Percentiles rank a stretch among this genome's conserved stretches.
Conservation (phyloP, 2,888 invertebrate genomes). For the Branchellion lobata region DNA sequence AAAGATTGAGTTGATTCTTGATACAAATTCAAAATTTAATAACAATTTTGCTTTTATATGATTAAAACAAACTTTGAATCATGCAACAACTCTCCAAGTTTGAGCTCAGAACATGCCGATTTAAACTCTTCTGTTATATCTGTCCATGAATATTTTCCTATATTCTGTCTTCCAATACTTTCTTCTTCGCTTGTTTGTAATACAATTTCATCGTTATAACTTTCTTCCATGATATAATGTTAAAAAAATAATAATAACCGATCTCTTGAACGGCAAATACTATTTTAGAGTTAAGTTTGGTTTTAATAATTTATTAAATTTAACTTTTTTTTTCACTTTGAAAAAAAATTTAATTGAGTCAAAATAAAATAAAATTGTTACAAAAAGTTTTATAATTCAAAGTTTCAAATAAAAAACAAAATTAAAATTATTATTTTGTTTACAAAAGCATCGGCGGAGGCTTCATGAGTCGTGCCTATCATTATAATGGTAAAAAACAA, state of each 20-base stretch:
- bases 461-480: not conserved
- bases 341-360: too few relatives aligned
- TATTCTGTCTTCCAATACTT: not conserved
- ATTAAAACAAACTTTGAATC: constrained; percentile 72
- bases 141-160: constrained; percentile 56
- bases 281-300: not conserved
- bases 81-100: constrained; percentile 85
- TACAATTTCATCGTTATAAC: not conserved
- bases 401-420: too few relatives aligned
- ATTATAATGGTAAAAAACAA: constrained; percentile 40
- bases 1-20: not conserved
- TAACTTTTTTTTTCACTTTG: not conserved
- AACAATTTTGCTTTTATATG: not conserved
- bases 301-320: not conserved
- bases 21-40: constrained; percentile 15
- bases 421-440: too few relatives aligned
- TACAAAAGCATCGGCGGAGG: not conserved
- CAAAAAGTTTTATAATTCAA: not conserved
- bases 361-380: too few relatives aligned
- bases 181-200: not conserved
- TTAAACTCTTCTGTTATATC: constrained; percentile 60
- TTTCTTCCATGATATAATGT: not conserved
- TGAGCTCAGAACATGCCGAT: constrained; percentile 67
- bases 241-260: not conserved
- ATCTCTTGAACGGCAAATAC: too few relatives aligned